Conservation (phyloP, 2,888 invertebrate species). For the Aphodius granarius region DNA sequence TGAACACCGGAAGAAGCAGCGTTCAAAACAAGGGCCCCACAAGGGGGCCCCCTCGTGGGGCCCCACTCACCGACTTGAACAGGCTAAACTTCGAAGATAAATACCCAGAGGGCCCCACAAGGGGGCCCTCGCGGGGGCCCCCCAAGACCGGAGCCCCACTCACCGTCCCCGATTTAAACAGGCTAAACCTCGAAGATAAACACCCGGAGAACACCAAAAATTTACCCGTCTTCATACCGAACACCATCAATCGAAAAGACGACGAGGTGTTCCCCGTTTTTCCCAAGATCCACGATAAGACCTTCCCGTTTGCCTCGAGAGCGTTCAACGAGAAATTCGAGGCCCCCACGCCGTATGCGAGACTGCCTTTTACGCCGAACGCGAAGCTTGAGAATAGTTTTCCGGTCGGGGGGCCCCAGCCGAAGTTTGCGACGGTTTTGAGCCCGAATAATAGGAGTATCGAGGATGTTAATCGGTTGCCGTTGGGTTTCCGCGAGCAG, state of each 20-base stretch:
- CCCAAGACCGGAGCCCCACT: too few species aligned
- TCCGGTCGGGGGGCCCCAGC: slow-evolving; percentile 17
- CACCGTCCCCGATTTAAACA: slow-evolving; percentile 7
- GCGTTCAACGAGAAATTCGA: slow-evolving; percentile 20
- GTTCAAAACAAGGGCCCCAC: slow-evolving; percentile 30
- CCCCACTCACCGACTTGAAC: slow-evolving; percentile 11
- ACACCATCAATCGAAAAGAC: slow-evolving; percentile 13
- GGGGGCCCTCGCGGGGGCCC: too few species aligned
- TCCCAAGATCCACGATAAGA: slow-evolving; percentile 20
- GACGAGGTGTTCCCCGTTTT: slow-evolving; percentile 22
- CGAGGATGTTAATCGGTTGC: slow-evolving; percentile 23
- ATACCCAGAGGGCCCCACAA: slow-evolving; percentile 11
- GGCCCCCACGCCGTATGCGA: slow-evolving; percentile 18
- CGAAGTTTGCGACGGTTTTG: slow-evolving; percentile 18
- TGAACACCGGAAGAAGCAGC: slow-evolving; percentile 33
- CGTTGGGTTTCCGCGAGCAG: slow-evolving; percentile 23
- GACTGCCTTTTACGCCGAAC: slow-evolving; percentile 23
- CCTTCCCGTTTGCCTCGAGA: slow-evolving; percentile 18
- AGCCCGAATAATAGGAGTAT: slow-evolving; percentile 16
- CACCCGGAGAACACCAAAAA: slow-evolving; percentile 22
- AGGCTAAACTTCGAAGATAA: slow-evolving; percentile 17
- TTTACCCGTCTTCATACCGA: slow-evolving; percentile 19
- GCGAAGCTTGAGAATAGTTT: slow-evolving; percentile 21
- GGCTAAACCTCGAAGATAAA: slow-evolving; percentile 16
- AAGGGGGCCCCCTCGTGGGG: too few species aligned